A percentile compares a stretch with the other conserved stretches of the same genome.
These are phyloP conservation scores for Mythimna albipuncta DNA, from an alignment of 2,888 invertebrate genomes.

Conservation along the genomic window DNA sequence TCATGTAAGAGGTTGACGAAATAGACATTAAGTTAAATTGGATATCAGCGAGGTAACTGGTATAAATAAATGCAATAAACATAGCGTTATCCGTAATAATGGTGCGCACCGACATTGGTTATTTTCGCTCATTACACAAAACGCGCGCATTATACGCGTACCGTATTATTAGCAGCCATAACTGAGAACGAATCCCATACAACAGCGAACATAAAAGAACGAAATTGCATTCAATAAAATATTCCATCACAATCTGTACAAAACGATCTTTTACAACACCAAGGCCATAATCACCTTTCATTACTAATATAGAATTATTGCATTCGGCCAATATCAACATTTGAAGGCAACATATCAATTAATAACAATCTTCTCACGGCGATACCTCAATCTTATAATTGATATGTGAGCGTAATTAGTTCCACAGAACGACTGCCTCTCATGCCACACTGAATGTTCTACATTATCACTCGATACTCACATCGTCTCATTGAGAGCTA, in stretches of 20 bases:
- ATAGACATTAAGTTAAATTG: conserved; percentile 52
- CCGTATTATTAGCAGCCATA: conserved; percentile 75
- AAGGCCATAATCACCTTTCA: conserved; percentile 68
- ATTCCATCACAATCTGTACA: conserved; percentile 64
- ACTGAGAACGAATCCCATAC: conserved; percentile 71
- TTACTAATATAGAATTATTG: conserved; percentile 73
- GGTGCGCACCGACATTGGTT: conserved; percentile 47
- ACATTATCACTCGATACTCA: conserved; percentile 45
- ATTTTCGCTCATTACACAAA: conserved; percentile 72
- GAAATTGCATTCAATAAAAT: conserved; percentile 71
- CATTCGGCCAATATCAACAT: conserved; percentile 72
- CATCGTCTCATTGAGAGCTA: conserved; percentile 62
- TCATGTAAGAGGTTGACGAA: conserved; percentile 11
- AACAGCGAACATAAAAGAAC: conserved; percentile 68
- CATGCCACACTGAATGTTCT: conserved; percentile 41
- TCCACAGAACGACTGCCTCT: conserved; percentile 57
- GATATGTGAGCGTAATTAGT: conserved; percentile 77
- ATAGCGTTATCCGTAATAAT: conserved; percentile 43
- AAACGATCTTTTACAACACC: conserved; percentile 63
- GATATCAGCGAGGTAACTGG: conserved; percentile 46
- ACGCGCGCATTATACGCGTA: conserved; percentile 64
- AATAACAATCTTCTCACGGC: conserved; percentile 70
- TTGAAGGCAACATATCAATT: conserved; percentile 73
- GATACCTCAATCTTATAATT: conserved; percentile 70
- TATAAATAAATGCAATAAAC: conserved; percentile 58